Percentiles rank a stretch among this genome's conserved stretches.
phyloP scores from a whole-genome alignment of 2,797 vertebrate genomes.

The Helostoma temminkii region DNA sequence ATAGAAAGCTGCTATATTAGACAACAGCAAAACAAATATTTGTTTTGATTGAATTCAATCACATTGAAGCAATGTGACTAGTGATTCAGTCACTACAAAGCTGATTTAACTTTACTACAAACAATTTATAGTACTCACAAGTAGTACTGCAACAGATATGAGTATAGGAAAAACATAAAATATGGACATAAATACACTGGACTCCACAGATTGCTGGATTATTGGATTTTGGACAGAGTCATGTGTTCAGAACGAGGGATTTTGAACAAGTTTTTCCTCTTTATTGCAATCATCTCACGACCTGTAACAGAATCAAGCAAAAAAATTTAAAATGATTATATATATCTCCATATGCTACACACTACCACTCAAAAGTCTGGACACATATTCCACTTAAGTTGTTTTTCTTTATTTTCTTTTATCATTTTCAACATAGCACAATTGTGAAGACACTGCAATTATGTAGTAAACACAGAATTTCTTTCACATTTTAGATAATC shows the following conservation, averaged over 20 bases:
- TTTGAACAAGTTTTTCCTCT: conserved; percentile 73
- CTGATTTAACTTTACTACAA: not conserved
- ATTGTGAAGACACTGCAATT: no score
- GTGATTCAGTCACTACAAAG: conserved; percentile 21
- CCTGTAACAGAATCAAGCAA: conserved; percentile 46
- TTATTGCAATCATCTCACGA: conserved; percentile 76
- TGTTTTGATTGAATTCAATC: conserved; percentile 48
- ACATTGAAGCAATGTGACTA: not conserved
- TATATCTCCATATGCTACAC: no score
- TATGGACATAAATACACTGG: conserved; percentile 72
- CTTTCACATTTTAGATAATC: no score
- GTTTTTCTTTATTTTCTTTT: no score
- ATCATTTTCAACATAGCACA: no score
- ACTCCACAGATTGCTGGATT: conserved; percentile 19
- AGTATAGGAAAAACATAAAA: conserved; percentile 32
- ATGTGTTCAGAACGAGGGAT: conserved; percentile 55
- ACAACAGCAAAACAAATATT: conserved; percentile 41
- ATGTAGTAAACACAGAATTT: no score
- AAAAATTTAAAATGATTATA: no score
- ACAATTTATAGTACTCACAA: conserved; percentile 20
- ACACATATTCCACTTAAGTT: no score
- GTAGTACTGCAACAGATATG: not conserved
- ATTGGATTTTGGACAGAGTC: conserved; percentile 7
- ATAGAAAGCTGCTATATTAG: not conserved
- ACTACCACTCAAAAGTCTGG: no score